phyloP scores from a whole-genome alignment of 2,797 vertebrate genomes.

The Microchirus variegatus region DNA sequence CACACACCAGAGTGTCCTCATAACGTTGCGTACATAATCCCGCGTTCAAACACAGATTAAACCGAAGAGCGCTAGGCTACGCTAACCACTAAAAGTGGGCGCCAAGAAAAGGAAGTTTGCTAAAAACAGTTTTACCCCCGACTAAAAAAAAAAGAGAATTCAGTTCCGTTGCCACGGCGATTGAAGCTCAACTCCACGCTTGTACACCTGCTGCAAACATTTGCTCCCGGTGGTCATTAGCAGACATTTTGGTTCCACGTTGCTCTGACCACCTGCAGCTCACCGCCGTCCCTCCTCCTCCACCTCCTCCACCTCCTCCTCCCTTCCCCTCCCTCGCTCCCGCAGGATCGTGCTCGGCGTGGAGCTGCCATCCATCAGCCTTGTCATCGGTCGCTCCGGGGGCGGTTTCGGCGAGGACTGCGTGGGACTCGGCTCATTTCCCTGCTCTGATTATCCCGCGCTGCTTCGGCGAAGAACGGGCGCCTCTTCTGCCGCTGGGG shows the following conservation, averaged over 20 bases:
- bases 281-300: conserved; percentile 21
- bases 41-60: no score
- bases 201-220: conserved; percentile 7
- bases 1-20: no score
- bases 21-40: no score
- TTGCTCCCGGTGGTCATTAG: conserved; percentile 29
- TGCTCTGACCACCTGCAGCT: conserved; percentile 63
- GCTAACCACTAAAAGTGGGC: no score
- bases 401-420: conserved; percentile 65
- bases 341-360: conserved; percentile 54
- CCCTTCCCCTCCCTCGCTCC: conserved; percentile 50
- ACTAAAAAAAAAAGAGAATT: no score
- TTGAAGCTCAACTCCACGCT: background rate
- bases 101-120: no score
- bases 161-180: no score
- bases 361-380: conserved; percentile 80
- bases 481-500: conserved; percentile 47
- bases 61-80: no score
- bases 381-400: conserved; percentile 78
- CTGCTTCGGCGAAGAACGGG: conserved; percentile 55
- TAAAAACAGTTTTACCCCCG: no score
- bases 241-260: conserved; percentile 15
- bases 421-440: conserved; percentile 83
- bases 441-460: conserved; percentile 80
- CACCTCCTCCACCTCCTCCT: conserved; percentile 17